Base-by-base conservation (phyloP, 2,113 vertebrate genomes). In the Strix uralensis region DNA sequence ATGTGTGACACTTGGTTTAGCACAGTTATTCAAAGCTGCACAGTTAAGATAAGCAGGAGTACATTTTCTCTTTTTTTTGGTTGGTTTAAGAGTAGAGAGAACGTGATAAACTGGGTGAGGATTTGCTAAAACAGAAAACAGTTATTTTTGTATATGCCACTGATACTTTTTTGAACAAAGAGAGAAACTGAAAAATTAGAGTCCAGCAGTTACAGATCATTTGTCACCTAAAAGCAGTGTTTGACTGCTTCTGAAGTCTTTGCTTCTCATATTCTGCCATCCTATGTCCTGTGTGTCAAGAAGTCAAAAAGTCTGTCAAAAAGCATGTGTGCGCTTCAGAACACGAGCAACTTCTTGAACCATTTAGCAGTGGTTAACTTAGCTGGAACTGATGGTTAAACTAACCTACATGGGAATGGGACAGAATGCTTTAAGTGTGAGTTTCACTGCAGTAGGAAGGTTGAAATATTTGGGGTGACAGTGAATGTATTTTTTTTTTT, bases 291-390 rank as follows among this genome's bases (percentile, higher is more conserved):
- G 9, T n/a, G 47, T 1, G 0, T 46, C 14, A 46, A 62, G 32
- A 40, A 10, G 5, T 57, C 12, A 40, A 42, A 42, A 42, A 42
- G 40, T 54, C 26, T 77, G 40, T 38, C 75, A 71, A n/a, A 34
- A 70, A 63, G 23, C 21, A 21, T 0, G 0, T 1, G 0, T 52
- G 3, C 5, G 0, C 15, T 36, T 86, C 44, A 71, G 29, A 49
- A 55, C 5, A 22, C 5, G 32, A 73, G 23, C 26, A 62, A 10
- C 29, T 52, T 46, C 11, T 57, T 27, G 29, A 80, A 32, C 36
- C 2, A 2, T 40, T 57, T 30, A 52, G 42, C 27, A 32, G 61
- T 69, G 12, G 18, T 79, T 46, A 80, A 49, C 25, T 63, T 18
- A 8, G 18, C 72, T 73, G 36, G 47, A 74, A 67, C 36, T 46